Evolutionary conservation across 2,888 invertebrate species (phyloP), one percentile per base, ranked within the genome.

Genomic region (Lobophora halterata): DNA sequence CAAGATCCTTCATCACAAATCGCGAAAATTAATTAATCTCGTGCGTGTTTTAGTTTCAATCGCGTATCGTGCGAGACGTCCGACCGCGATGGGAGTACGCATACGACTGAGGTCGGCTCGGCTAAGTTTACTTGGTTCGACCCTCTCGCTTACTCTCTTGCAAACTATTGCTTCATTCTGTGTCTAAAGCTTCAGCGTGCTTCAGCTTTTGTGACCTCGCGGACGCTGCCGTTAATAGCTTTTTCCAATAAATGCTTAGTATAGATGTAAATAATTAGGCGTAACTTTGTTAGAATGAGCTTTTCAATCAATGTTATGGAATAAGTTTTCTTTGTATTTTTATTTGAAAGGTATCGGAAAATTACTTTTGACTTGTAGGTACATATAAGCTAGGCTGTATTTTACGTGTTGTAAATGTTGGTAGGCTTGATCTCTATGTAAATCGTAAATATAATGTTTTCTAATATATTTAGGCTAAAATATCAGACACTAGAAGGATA

Each of bases 121-220:
- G n/a, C n/a, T 41, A 53, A 61, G 54, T 63, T 55, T 46, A 49
- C 47, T 42, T 45, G 43, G 41, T 59, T 64, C 64, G 59, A 65
- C 49, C 58, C 55, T 49, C 50, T 62, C 69, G 61, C 65, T 63
- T 55, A 58, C 65, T 63, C 70, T 69, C 73, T 35, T 21, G 1
- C 21, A 25, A 24, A 29, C 16, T 65, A 74, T 75, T 72, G 71
- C 71, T 74, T 74, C 73, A 72, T n/a, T n/a, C n/a, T n/a, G n/a
- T n/a, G n/a, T n/a, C n/a, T n/a, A n/a, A n/a, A n/a, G n/a, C n/a
- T n/a, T n/a, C n/a, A n/a, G n/a, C n/a, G n/a, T 72, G 71, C 71
- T 74, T 74, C 73, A 72, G 72, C 79, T 79, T 77, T 77, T 77
- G 71, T 75, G 73, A 79, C 78, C 76, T 75, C 76, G 74, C 65